Evolutionary conservation across 2,888 invertebrate genomes (phyloP).

Genomic region (Oxyteleia sp.): DNA sequence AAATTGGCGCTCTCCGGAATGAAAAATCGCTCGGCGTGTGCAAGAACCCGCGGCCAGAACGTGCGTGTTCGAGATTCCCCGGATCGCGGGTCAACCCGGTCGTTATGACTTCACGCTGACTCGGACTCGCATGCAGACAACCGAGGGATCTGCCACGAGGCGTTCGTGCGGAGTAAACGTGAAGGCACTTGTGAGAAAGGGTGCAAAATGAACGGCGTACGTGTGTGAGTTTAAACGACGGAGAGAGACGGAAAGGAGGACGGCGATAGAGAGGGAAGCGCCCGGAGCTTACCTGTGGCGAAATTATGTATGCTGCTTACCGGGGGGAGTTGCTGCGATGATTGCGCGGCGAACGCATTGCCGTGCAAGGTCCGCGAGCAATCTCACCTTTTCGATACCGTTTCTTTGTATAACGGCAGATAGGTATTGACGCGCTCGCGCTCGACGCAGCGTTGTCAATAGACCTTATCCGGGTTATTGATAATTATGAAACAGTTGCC

Average conservation of each 20-base stretch:
- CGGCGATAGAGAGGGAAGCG: slow-evolving; percentile 51
- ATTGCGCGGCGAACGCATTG: slow-evolving; percentile 41
- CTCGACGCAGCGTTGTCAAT: not conserved
- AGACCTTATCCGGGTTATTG: not conserved
- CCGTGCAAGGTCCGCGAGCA: slow-evolving; percentile 23
- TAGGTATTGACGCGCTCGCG: not conserved
- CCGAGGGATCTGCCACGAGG: slow-evolving; percentile 80
- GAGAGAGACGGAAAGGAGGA: slow-evolving; percentile 33
- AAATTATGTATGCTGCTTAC: slow-evolving; percentile 65
- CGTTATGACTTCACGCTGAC: slow-evolving; percentile 86
- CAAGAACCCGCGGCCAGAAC: slow-evolving; percentile 80
- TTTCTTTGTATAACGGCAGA: slow-evolving; percentile 41
- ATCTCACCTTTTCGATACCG: slow-evolving; percentile 51
- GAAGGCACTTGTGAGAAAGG: slow-evolving; percentile 74
- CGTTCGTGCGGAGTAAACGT: slow-evolving; percentile 84
- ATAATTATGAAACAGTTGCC: not conserved
- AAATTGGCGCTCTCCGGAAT: slow-evolving; percentile 58
- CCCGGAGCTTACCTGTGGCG: slow-evolving; percentile 66
- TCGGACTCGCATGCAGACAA: slow-evolving; percentile 81
- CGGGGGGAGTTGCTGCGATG: slow-evolving; percentile 38
- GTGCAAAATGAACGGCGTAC: slow-evolving; percentile 71
- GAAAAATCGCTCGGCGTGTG: slow-evolving; percentile 70
- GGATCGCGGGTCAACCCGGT: slow-evolving; percentile 81
- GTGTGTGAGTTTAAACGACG: slow-evolving; percentile 58
- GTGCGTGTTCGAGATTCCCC: slow-evolving; percentile 80